Conservation (phyloP, 2,888 invertebrate species). For the Clepsis dumicolana region DNA sequence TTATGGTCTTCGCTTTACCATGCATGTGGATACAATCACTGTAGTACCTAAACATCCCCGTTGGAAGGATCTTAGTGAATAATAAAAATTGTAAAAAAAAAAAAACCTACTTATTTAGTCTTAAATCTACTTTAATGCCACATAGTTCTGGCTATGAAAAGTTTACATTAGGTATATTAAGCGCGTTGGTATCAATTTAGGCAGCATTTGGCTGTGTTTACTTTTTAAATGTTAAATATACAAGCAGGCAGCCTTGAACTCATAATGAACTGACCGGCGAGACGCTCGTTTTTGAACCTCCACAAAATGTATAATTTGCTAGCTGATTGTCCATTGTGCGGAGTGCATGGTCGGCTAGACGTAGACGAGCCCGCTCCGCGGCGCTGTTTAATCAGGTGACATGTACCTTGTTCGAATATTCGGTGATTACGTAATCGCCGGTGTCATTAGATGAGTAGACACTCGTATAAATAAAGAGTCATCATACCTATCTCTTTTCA, state of each 20-base stretch:
- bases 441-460: conserved; percentile 21
- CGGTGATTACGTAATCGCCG: conserved; percentile 32
- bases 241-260: conserved; percentile 67
- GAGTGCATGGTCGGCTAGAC: conserved; percentile 54
- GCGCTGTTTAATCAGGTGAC: conserved; percentile 48
- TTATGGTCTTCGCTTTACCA: no score
- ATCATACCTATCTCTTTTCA: background rate
- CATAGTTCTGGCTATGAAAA: background rate
- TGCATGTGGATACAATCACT: no score
- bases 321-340: conserved; percentile 62
- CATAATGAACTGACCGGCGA: conserved; percentile 56
- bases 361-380: conserved; percentile 47
- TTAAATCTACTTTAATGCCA: background rate
- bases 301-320: conserved; percentile 63
- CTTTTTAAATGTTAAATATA: conserved; percentile 33
- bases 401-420: conserved; percentile 37
- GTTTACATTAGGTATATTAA: conserved; percentile 14
- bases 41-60: no score
- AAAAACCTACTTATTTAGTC: background rate
- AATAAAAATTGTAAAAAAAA: background rate
- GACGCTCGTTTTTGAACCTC: conserved; percentile 60
- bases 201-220: conserved; percentile 24
- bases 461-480: conserved; percentile 3
- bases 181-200: conserved; percentile 30
- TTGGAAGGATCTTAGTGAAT: no score